These are phyloP conservation scores for Circaetus cinerascens DNA, from an alignment of 2,113 vertebrate genomes.

Conservation along the genomic window DNA sequence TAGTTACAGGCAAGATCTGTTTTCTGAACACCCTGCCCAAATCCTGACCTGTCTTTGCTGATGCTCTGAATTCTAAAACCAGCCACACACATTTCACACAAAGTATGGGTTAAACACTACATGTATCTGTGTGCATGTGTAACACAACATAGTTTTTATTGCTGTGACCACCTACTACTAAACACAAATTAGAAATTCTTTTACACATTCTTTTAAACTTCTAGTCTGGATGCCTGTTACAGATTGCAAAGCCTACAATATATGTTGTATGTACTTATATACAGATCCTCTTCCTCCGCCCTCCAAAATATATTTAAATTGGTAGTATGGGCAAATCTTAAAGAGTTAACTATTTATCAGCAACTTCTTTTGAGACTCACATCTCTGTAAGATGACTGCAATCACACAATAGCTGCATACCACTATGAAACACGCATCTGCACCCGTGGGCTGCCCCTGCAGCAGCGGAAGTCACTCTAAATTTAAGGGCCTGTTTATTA, in stretches of 20 bases:
- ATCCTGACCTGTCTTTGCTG: not conserved
- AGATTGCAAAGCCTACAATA: not conserved
- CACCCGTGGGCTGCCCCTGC: not conserved
- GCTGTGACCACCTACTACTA: not conserved
- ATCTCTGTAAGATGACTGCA: not conserved
- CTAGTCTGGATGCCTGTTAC: not conserved
- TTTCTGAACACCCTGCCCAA: not conserved
- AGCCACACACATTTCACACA: not conserved
- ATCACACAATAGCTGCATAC: not conserved
- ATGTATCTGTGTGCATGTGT: not conserved
- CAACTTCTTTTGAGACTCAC: not conserved
- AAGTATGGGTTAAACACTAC: not conserved
- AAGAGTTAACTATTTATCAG: not conserved
- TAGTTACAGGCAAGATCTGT: not conserved
- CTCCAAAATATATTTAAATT: not conserved
- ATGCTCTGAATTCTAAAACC: not conserved
- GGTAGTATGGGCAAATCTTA: not conserved
- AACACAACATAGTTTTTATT: not conserved
- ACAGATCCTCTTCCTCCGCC: not conserved
- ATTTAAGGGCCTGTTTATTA: constrained; percentile 18
- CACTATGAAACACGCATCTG: not conserved
- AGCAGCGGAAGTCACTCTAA: constrained; percentile 12
- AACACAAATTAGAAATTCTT: not conserved
- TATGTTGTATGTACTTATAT: not conserved
- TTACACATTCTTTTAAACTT: not conserved